Evolutionary conservation across 2,113 vertebrate species (phyloP).

Genomic region (Cyphomyrus plagiostoma): DNA sequence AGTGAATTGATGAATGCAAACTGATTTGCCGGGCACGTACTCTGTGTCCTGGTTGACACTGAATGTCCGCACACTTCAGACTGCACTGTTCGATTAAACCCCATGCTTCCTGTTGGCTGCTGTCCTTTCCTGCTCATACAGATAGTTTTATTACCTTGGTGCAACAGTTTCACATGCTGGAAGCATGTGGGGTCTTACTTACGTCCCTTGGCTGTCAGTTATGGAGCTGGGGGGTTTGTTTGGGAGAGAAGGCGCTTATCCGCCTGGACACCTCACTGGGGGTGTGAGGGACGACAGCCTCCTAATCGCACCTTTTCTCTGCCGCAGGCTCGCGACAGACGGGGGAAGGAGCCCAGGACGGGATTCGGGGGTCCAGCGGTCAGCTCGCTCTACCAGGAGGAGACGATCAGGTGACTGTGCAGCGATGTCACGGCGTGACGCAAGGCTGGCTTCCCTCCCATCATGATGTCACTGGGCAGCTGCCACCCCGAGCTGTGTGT

Average conservation of each 20-base stretch:
- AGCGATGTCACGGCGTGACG: background rate
- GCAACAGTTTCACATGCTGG: background rate
- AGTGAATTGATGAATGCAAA: background rate
- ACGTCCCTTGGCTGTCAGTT: background rate
- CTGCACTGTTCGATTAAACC: background rate
- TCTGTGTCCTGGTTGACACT: background rate
- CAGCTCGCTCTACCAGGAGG: slow-evolving; percentile 91
- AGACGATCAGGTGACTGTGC: slow-evolving; percentile 80
- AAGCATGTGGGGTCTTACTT: background rate
- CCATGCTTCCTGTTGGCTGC: background rate
- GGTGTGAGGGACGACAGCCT: background rate
- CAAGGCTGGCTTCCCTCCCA: background rate
- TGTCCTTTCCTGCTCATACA: background rate
- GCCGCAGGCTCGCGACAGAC: slow-evolving; percentile 64
- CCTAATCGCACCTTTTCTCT: slow-evolving; percentile 29
- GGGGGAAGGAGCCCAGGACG: slow-evolving; percentile 66
- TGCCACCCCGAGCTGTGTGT: background rate
- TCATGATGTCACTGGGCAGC: background rate
- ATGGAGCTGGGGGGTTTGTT: background rate
- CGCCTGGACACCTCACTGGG: background rate
- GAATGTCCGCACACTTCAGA: background rate
- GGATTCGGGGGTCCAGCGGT: slow-evolving; percentile 82
- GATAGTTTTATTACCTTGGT: background rate
- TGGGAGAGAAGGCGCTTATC: background rate
- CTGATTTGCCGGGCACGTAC: background rate